A percentile compares a stretch with the other conserved stretches of the same genome.
These are phyloP conservation scores for Porites lutea DNA, from an alignment of 64 coral and sea anemone species.

Conservation along the genomic window DNA sequence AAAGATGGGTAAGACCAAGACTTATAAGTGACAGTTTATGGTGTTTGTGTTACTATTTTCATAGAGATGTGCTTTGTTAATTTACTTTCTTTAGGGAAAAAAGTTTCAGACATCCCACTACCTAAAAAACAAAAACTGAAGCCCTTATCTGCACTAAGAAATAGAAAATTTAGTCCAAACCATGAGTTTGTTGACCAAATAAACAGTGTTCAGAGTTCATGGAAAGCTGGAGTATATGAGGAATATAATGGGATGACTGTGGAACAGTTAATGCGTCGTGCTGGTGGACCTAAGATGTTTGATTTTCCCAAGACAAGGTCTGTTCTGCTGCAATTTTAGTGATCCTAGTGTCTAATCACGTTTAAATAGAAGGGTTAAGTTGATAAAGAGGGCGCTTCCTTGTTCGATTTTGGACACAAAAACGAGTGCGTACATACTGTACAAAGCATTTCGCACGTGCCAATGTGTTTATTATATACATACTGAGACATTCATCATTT, in stretches of 20 bases:
- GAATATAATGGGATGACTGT: conserved; percentile 74
- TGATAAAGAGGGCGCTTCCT: too few species aligned
- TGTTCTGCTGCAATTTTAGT: not conserved
- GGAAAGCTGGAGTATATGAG: conserved; percentile 74
- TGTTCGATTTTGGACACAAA: too few species aligned
- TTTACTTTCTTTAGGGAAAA: conserved; percentile 43
- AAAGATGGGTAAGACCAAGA: too few species aligned
- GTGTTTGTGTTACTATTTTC: not conserved
- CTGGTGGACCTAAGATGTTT: conserved; percentile 62
- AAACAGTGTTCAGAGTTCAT: conserved; percentile 69
- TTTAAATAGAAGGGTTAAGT: too few species aligned
- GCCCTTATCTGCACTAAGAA: not conserved
- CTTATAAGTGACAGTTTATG: too few species aligned
- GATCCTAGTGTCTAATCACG: too few species aligned
- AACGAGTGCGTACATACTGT: too few species aligned
- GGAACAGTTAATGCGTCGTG: conserved; percentile 64
- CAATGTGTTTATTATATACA: too few species aligned
- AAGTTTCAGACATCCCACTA: conserved; percentile 21
- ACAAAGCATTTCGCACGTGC: too few species aligned
- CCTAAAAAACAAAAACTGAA: conserved; percentile 41
- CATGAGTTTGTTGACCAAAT: conserved; percentile 61
- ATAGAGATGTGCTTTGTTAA: not conserved
- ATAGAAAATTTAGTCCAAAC: conserved; percentile 53
- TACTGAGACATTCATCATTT: too few species aligned
- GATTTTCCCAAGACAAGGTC: conserved; percentile 61